Base-by-base conservation (phyloP, 2,113 vertebrate genomes). In the Enhydra lutris region DNA sequence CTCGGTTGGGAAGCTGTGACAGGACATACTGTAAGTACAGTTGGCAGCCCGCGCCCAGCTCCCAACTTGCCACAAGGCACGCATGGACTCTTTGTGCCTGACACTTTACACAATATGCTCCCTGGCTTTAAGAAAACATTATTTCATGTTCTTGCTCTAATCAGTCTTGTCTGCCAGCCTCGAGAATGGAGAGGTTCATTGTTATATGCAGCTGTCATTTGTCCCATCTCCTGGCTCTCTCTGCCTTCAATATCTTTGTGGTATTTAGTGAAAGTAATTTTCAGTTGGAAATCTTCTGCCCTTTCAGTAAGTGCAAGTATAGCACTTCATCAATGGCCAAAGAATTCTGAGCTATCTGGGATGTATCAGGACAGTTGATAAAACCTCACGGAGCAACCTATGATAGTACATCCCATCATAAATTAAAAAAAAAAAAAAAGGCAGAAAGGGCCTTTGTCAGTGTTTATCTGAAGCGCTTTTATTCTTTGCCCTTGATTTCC, bases 401-500 rank as follows among this genome's bases (percentile, higher is more conserved):
- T 99, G 99, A 99, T 99, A 99, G 99, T 99, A 99, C 99, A 99
- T 99, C 99, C 99, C 99, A 99, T 99, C 99, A 99, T 99, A 99
- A 99, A 99, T 99, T 99, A 99, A 99, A 98, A 98, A 97, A 97
- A 84, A 55, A 57, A 98, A 98, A 96, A 98, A 98, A 98, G 98
- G 98, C 99, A 99, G 99, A 99, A 99, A 99, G 99, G 99, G 99
- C 99, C 99, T 99, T 99, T 99, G 99, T 99, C 99, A 99, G 99
- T 99, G 99, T 99, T 99, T 99, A 99, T 99, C 99, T 99, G 99
- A 99, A 99, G 99, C 98, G 99, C 99, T 99, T 99, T 99, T 99
- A 99, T 99, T 99, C 99, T 99, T 99, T 99, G 99, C 99, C 99
- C 99, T 99, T 99, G 99, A 99, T 99, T 99, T 99, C 99, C 99